phyloP scores from a whole-genome alignment of 2,797 vertebrate species.

The Vespertilio murinus region DNA sequence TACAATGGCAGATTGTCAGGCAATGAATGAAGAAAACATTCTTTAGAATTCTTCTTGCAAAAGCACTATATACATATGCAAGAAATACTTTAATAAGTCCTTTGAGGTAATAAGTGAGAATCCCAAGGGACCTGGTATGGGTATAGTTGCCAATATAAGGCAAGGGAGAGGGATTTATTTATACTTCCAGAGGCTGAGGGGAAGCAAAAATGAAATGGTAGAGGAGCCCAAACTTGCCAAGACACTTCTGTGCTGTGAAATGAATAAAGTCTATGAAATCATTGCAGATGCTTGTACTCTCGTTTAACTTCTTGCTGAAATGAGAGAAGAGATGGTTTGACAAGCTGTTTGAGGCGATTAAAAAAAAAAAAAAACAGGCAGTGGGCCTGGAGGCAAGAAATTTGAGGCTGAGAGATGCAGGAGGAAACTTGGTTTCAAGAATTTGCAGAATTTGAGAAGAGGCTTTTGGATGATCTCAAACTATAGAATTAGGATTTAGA shows the following conservation, averaged over 20 bases:
- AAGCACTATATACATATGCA: not conserved
- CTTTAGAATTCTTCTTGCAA: not conserved
- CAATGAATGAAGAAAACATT: not conserved
- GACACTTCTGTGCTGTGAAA: fast-evolving
- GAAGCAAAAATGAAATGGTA: not conserved
- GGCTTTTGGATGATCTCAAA: not conserved
- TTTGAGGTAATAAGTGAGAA: not conserved
- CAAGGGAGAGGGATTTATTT: not conserved
- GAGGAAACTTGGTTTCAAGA: not conserved
- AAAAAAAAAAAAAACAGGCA: not conserved
- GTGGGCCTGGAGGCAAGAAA: not conserved
- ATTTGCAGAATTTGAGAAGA: not conserved
- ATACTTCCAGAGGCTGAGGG: not conserved
- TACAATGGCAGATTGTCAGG: not conserved
- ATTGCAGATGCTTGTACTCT: not conserved
- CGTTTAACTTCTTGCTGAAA: not conserved
- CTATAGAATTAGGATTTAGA: not conserved
- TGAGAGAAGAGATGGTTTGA: not conserved
- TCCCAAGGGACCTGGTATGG: not conserved
- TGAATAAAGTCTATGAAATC: not conserved
- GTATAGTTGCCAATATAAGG: not conserved
- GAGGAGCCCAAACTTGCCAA: not conserved
- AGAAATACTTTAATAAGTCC: not conserved
- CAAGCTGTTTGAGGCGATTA: not conserved
- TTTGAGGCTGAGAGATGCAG: not conserved